These are phyloP conservation scores for Leucoma salicis DNA, from an alignment of 2,888 invertebrate genomes.

Conservation along the genomic window DNA sequence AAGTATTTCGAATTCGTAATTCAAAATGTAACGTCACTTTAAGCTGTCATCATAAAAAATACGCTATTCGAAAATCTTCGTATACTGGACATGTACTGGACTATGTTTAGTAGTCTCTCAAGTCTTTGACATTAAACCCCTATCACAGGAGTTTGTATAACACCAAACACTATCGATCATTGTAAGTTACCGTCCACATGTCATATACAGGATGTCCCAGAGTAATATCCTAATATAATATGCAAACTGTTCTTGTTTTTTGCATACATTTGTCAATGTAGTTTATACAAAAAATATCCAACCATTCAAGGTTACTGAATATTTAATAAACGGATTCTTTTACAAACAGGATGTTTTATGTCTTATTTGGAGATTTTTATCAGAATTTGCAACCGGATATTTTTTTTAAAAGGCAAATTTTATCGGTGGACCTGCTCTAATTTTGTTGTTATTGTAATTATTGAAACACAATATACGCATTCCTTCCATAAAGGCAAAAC, in stretches of 20 bases:
- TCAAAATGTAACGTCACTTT: too few species aligned
- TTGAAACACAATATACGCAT: too few species aligned
- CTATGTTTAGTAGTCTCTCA: too few species aligned
- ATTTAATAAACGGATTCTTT: neutral
- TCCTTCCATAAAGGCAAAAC: too few species aligned
- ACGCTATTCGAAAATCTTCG: too few species aligned
- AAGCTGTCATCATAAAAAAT: too few species aligned
- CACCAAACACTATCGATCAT: neutral
- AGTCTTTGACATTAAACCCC: too few species aligned
- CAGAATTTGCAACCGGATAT: neutral
- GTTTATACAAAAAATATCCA: neutral
- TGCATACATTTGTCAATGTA: neutral
- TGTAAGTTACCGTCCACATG: neutral
- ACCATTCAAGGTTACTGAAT: neutral
- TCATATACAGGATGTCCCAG: neutral
- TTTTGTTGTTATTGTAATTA: too few species aligned
- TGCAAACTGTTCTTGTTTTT: neutral
- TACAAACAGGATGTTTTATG: neutral
- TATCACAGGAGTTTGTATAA: too few species aligned
- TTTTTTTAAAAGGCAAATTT: neutral
- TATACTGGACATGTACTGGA: too few species aligned
- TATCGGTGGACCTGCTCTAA: too few species aligned
- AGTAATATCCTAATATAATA: neutral
- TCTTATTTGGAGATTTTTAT: neutral
- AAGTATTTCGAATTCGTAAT: too few species aligned